Evolutionary conservation across 1,140 invertebrate species (phyloP), one percentile per base, ranked within the genome.

Genomic region (Uloborus diversus): DNA sequence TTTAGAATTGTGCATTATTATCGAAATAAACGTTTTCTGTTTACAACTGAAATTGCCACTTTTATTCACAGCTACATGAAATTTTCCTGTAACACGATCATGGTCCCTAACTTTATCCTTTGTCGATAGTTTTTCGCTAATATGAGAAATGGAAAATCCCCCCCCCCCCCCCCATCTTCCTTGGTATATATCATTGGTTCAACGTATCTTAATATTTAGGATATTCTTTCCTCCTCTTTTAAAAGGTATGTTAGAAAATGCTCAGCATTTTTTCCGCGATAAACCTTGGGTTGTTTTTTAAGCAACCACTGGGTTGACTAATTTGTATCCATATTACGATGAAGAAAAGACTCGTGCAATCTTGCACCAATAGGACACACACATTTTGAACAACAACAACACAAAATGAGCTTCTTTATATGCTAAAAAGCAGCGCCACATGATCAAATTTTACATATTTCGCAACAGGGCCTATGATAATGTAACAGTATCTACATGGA

Each of bases 1-100:
- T 20, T 25, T 49, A 2, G 64, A 35, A 47, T 76, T 64, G 35
- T 76, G 73, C 7, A 76, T 20, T 4, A 76, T 33, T 28, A 76
- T 42, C 1, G 59, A 47, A 37, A 64, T 76, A 27, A 51, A 17
- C 0, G 4, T 49, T 1, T 13, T 13, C 14, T 53, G 11, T 53
- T 53, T 64, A 27, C 49, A 65, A 35, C 51, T 53, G n/a, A 76
- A 30, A 14, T 65, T 65, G n/a, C 59, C 64, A 1, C 25, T 23
- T 33, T 28, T 62, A 27, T 51, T 59, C 4, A 30, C 7, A 42
- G 57, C 56, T 4, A 2, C 20, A 20, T 47, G 5, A 61, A 28
- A 73, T 9, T n/a, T 1, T 0, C 17, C 30, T 13, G 69, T 73
- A 0, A 73, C 9, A 20, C 61, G 33, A 47, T 37, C 30, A 28